A percentile compares a stretch with the other conserved stretches of the same genome.
Conservation (phyloP, 2,797 vertebrate genomes). For the Caiman crocodilus region DNA sequence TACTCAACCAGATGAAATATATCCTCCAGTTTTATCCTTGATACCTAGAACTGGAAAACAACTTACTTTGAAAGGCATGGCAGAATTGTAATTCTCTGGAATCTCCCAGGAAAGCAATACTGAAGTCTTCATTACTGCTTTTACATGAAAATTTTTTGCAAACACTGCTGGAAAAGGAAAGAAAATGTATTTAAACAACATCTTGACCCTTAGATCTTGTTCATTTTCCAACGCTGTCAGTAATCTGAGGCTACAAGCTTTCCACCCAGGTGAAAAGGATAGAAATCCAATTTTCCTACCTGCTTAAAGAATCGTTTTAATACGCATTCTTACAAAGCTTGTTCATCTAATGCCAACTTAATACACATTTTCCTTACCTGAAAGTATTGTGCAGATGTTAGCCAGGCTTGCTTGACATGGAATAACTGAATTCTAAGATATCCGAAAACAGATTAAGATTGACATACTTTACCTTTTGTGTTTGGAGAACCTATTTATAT, state of each 20-base stretch:
- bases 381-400: slow-evolving; percentile 70
- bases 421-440: slow-evolving; percentile 78
- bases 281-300: slow-evolving; percentile 71
- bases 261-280: slow-evolving; percentile 29
- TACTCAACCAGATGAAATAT: background rate
- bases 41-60: slow-evolving; percentile 13
- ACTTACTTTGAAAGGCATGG: slow-evolving; percentile 98
- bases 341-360: slow-evolving; percentile 57
- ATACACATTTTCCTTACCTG: slow-evolving; percentile 82
- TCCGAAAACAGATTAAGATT: slow-evolving; percentile 80
- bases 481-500: slow-evolving; percentile 84
- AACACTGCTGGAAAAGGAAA: slow-evolving; percentile 99
- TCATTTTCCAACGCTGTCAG: slow-evolving; percentile 38
- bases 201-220: slow-evolving; percentile 57
- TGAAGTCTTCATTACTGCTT: slow-evolving; percentile 98
- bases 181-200: slow-evolving; percentile 93
- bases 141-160: slow-evolving; percentile 99
- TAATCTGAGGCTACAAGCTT: background rate
- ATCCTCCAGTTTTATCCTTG: background rate
- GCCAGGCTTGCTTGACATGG: slow-evolving; percentile 78
- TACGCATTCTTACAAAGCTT: slow-evolving; percentile 51
- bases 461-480: slow-evolving; percentile 84
- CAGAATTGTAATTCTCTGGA: slow-evolving; percentile 98
- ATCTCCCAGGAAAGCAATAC: slow-evolving; percentile 99
- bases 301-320: slow-evolving; percentile 66